Evolutionary conservation across 2,888 invertebrate species (phyloP).

Genomic region (Osedax fenrisi): DNA sequence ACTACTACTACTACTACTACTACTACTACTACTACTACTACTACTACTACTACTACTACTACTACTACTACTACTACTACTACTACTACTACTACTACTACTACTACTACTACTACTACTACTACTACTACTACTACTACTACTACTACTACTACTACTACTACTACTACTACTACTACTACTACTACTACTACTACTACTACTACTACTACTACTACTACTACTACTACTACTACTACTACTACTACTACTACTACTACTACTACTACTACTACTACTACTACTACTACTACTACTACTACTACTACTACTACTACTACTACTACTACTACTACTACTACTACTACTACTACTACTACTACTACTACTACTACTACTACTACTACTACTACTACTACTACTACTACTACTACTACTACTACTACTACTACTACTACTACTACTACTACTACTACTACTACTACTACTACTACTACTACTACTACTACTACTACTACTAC

Average conservation of each 20-base stretch:
- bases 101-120: background rate
- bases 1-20: background rate
- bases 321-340: no score
- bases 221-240: background rate
- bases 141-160: background rate
- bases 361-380: no score
- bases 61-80: background rate
- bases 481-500: no score
- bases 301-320: background rate
- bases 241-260: background rate
- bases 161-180: background rate
- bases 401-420: no score
- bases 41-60: background rate
- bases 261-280: background rate
- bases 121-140: background rate
- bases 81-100: background rate
- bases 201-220: background rate
- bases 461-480: no score
- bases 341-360: no score
- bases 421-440: no score
- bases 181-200: background rate
- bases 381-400: no score
- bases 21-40: background rate
- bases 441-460: no score
- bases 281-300: background rate